Evolutionary conservation across 2,113 vertebrate species (phyloP).

Genomic region (Typhlomys cinereus): DNA sequence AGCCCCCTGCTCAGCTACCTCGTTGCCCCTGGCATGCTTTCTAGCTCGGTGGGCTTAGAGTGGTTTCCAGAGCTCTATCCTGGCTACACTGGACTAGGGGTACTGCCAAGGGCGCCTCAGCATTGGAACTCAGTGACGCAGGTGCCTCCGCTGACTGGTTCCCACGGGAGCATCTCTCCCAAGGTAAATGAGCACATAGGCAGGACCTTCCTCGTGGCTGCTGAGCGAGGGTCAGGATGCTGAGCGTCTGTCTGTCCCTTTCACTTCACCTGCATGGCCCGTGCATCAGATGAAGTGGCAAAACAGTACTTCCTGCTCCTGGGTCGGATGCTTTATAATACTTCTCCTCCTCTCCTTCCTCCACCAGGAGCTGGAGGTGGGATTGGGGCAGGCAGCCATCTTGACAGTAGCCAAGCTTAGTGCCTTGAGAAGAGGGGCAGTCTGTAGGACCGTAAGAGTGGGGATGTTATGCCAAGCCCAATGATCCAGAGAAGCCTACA

Average conservation of each 20-base stretch:
- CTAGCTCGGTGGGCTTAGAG: constrained; percentile 77
- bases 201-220: not conserved
- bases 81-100: constrained; percentile 66
- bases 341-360: not conserved
- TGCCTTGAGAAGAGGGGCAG: not conserved
- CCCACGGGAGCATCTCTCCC: not conserved
- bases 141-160: not conserved
- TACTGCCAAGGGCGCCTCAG: constrained; percentile 71
- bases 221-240: too few species aligned
- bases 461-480: too few species aligned
- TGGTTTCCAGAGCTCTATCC: constrained; percentile 86
- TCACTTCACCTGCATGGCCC: not conserved
- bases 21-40: not conserved
- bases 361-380: not conserved
- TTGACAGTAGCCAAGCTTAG: not conserved
- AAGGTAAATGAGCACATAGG: constrained; percentile 74
- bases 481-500: too few species aligned
- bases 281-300: not conserved
- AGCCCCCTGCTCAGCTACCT: not conserved
- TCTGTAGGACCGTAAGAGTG: not conserved
- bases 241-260: not conserved
- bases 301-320: not conserved
- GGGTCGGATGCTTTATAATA: not conserved
- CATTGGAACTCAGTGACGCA: not conserved
- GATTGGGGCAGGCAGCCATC: not conserved